Evolutionary conservation across 2,797 vertebrate species (phyloP).

Genomic region (Cynodonichthys magdalenae): DNA sequence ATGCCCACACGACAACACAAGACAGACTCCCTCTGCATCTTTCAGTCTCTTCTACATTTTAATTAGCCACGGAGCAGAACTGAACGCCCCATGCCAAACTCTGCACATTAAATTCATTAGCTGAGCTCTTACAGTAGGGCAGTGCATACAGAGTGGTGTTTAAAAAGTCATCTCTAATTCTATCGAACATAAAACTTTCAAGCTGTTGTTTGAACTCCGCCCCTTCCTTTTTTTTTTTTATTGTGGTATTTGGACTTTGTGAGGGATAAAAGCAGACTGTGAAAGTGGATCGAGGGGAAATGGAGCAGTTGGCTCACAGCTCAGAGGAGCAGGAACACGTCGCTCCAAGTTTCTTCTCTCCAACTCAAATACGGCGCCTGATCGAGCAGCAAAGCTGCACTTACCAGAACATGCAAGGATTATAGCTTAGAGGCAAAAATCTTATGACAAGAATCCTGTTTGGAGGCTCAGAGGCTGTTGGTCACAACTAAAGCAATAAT

Average conservation of each 20-base stretch:
- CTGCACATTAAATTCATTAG: conserved; percentile 79
- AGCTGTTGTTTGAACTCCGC: conserved; percentile 73
- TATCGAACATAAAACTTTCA: conserved; percentile 74
- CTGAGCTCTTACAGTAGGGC: conserved; percentile 66
- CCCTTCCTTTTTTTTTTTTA: conserved; percentile 46
- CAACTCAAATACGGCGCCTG: conserved; percentile 68
- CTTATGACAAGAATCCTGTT: conserved; percentile 54
- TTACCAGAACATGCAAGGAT: conserved; percentile 63
- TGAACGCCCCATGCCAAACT: conserved; percentile 54
- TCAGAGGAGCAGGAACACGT: conserved; percentile 67
- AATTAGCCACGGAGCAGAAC: conserved; percentile 62
- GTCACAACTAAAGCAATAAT: background rate
- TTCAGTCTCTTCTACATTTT: conserved; percentile 61
- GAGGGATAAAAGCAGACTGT: conserved; percentile 77
- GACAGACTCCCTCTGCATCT: conserved; percentile 43
- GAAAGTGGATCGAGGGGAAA: conserved; percentile 76
- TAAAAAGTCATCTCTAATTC: conserved; percentile 81
- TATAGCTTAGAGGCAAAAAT: conserved; percentile 70
- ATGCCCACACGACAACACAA: conserved; percentile 54
- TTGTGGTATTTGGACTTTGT: conserved; percentile 73
- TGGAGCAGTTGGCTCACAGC: conserved; percentile 72
- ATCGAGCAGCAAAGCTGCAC: conserved; percentile 64
- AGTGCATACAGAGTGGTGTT: conserved; percentile 63
- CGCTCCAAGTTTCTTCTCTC: conserved; percentile 64
- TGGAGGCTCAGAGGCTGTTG: conserved; percentile 38